Percentiles rank a stretch among this genome's conserved stretches.
Conservation (phyloP, 2,113 vertebrate genomes). For the Hypomesus transpacificus region DNA sequence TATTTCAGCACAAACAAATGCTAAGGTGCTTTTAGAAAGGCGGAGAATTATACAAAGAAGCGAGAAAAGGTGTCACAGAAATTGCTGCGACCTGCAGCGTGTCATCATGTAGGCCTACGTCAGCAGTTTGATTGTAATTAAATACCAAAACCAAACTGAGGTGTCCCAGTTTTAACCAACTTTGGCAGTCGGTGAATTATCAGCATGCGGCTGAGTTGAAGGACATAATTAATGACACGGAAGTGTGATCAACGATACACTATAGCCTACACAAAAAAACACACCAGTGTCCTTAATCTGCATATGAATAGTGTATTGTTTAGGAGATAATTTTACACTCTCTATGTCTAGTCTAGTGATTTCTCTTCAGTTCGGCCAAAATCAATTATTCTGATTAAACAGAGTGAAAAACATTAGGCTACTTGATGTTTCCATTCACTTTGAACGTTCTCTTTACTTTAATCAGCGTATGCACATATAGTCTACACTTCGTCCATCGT, state of each 20-base stretch:
- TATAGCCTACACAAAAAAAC: neutral
- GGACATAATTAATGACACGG: conserved; percentile 45
- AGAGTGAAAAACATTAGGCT: too few species aligned
- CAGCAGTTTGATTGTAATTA: conserved; percentile 60
- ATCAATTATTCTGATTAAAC: too few species aligned
- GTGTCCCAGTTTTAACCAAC: conserved; percentile 42
- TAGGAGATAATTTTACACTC: neutral
- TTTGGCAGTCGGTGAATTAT: conserved; percentile 31
- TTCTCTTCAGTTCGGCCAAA: neutral
- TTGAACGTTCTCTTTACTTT: too few species aligned
- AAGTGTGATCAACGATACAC: neutral
- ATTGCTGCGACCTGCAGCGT: conserved; percentile 27
- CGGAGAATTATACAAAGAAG: conserved; percentile 25
- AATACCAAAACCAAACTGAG: conserved; percentile 25
- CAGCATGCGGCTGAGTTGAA: conserved; percentile 14
- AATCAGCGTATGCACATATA: too few species aligned
- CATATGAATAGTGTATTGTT: conserved; percentile 8
- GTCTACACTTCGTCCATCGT: neutral
- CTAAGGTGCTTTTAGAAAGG: conserved; percentile 15
- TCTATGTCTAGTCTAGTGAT: neutral
- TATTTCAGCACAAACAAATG: conserved; percentile 19
- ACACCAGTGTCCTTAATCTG: conserved; percentile 32
- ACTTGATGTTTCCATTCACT: too few species aligned
- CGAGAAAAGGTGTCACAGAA: conserved; percentile 25
- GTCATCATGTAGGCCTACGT: conserved; percentile 24